These are phyloP conservation scores for Drosophila acutilabella DNA, from an alignment of 2,888 invertebrate species.

Conservation along the genomic window DNA sequence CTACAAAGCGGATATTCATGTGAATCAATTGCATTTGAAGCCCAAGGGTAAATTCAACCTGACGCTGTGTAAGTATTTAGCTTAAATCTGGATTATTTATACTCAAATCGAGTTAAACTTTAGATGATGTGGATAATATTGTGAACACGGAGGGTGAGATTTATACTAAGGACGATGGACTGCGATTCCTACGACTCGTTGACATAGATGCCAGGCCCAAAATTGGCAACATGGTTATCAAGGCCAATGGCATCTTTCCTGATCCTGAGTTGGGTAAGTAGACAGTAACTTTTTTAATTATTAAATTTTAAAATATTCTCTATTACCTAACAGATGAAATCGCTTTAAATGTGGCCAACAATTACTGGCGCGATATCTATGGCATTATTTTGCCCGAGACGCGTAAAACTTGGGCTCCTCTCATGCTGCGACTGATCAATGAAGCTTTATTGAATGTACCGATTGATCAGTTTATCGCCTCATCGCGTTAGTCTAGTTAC, in stretches of 20 bases:
- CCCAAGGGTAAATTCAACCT: constrained; percentile 87
- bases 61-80: constrained; percentile 86
- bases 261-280: constrained; percentile 89
- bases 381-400: constrained; percentile 86
- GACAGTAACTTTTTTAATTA: no score
- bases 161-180: constrained; percentile 85
- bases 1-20: constrained; percentile 88
- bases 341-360: constrained; percentile 86
- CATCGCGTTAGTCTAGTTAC: constrained; percentile 18
- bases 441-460: constrained; percentile 80
- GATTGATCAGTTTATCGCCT: constrained; percentile 74
- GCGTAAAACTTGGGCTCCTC: constrained; percentile 81
- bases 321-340: constrained; percentile 71
- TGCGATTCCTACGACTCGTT: constrained; percentile 86
- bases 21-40: constrained; percentile 87
- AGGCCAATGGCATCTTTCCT: constrained; percentile 87
- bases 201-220: constrained; percentile 88
- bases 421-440: constrained; percentile 78
- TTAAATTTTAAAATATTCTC: not conserved
- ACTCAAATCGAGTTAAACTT: no score
- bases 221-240: constrained; percentile 87
- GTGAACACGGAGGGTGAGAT: constrained; percentile 85
- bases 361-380: constrained; percentile 87
- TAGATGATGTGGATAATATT: constrained; percentile 61
- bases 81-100: no score